Evolutionary conservation across 1,140 invertebrate species (phyloP), one percentile per base, ranked within the genome.

Genomic region (Calliopsis andreniformis): DNA sequence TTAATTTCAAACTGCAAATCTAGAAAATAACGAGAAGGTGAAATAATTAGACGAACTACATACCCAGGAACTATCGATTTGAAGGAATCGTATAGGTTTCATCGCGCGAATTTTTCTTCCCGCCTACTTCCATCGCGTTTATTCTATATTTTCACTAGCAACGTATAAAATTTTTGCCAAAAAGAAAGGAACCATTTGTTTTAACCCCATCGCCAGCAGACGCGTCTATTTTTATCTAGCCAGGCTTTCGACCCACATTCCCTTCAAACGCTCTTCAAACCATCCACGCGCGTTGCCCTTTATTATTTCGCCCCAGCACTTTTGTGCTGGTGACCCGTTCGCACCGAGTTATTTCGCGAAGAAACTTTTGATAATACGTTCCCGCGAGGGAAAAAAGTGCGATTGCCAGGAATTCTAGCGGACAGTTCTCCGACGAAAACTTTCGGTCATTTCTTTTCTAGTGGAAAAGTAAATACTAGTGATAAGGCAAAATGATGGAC

Each of bases 171-270:
- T 20, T 23, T 8, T 3, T 0, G 3, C n/a, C n/a, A 2, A n/a
- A 59, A 25, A 47, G 20, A 16, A 70, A 20, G 28, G 32, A 8
- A 23, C n/a, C 56, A n/a, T 42, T 51, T 30, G 53, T 76, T 70
- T 61, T 59, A 76, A 70, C 70, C 67, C 55, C 39, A 43, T 61
- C 47, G 42, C 43, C 58, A n/a, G 39, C 68, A 35, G 43, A 0
- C n/a, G 16, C 35, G 55, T 76, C 67, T 71, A 61, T 76, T 76
- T 76, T 53, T 70, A 32, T 53, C 53, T 51, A 53, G 42, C 28
- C 56, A 14, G n/a, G 35, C 66, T 43, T 42, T 42, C 45, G 45
- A 61, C 35, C 64, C 55, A 32, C 25, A n/a, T 49, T 53, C 35
- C n/a, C 25, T 3, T 53, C 23, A n/a, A 56, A 53, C 20, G 47